Base-by-base conservation (phyloP, 1,140 invertebrate genomes). In the Leptonema lineaticorne region DNA sequence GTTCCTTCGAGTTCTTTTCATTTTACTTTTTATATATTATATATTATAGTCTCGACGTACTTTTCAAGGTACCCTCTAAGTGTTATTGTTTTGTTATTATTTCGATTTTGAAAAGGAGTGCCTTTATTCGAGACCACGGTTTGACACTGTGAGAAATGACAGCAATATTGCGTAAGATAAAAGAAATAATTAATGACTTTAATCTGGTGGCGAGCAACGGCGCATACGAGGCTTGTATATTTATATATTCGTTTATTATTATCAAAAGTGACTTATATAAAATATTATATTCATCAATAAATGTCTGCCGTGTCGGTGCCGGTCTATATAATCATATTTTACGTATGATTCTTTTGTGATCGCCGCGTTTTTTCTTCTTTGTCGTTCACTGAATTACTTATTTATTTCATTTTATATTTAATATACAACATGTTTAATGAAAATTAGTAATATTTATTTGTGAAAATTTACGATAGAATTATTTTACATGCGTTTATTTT, bases 211-310 rank as follows among this genome's bases (percentile, higher is more conserved):
- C 56, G 24, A 58, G 26, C 14, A 27, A n/a, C n/a, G n/a, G n/a
- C 20, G 30, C 59, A 45, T 62, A 62, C 30, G 59, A 33, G 18
- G 22, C 37, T 46, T 24, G 18, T 7, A 48, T 3, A 26, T 53
- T 11, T 14, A 24, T 53, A 53, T 22, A 26, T 26, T 5, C 27
- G 27, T 30, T 63, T 64, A 50, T 64, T 64, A 58, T 66, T 67
- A 67, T 68, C 48, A 64, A 64, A 64, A 64, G 41, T 26, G 26
- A 30, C 59, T 33, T 41, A 45, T 33, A 46, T 70, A 67, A 70
- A 37, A 46, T 67, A 70, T 70, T 63, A 60, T 41, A 63, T 29
- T 20, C 64, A 70, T 70, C 69, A 70, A 70, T 70, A 71, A 18
- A 57, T 27, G 50, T 53, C 50, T 22, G 50, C 11, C 5, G 8